Percentiles rank a stretch among this genome's conserved stretches.
Evolutionary conservation across 2,888 invertebrate genomes (phyloP).

Genomic region (Oxytorus armatus): DNA sequence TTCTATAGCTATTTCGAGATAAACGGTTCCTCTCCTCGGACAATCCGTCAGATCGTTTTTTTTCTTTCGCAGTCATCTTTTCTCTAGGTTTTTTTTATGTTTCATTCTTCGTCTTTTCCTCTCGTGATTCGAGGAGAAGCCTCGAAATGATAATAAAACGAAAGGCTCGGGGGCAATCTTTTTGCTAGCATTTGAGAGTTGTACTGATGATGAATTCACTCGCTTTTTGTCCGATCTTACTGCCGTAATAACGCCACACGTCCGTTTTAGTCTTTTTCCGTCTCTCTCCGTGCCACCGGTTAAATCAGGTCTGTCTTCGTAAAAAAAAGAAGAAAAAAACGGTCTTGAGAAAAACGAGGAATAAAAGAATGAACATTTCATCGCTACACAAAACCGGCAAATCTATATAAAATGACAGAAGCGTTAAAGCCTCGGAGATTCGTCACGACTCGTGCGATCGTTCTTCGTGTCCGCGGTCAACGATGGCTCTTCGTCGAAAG

Average conservation of each 20-base stretch:
- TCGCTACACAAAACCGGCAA: constrained; percentile 32
- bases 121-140: constrained; percentile 5
- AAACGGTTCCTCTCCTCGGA: constrained; percentile 28
- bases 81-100: background rate
- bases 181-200: constrained; percentile 26
- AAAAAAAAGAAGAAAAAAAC: constrained; percentile 23
- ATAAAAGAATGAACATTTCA: constrained; percentile 26
- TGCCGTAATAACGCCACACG: constrained; percentile 24
- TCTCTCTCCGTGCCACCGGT: constrained; percentile 25
- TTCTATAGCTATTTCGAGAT: constrained; percentile 15
- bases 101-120: constrained; percentile 17
- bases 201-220: constrained; percentile 46
- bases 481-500: background rate
- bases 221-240: constrained; percentile 39
- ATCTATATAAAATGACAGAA: constrained; percentile 55
- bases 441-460: constrained; percentile 56
- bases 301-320: constrained; percentile 14
- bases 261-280: constrained; percentile 28
- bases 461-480: constrained; percentile 28
- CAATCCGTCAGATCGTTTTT: constrained; percentile 30
- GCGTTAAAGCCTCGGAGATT: constrained; percentile 39
- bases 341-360: constrained; percentile 6
- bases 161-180: constrained; percentile 35
- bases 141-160: constrained; percentile 51
- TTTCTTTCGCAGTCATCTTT: background rate